phyloP scores from a whole-genome alignment of 1,140 invertebrate species.

The Aplysia californica region DNA sequence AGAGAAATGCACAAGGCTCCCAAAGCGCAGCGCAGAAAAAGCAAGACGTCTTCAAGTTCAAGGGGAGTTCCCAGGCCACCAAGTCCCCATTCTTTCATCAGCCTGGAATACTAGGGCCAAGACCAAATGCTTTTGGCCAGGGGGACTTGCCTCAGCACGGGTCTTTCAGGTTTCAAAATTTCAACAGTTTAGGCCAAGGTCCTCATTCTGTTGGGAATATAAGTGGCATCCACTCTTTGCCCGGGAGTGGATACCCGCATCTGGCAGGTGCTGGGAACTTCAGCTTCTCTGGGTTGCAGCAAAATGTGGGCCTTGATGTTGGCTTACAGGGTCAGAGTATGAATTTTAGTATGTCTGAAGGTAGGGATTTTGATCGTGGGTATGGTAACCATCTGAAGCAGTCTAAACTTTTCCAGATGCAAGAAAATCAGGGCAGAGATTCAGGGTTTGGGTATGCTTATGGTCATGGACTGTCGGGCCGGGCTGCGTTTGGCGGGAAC shows the following conservation, averaged over 20 bases:
- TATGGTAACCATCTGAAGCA: constrained; percentile 1
- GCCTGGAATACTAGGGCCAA: constrained; percentile 11
- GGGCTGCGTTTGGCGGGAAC: not conserved
- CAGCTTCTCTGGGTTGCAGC: too few relatives aligned
- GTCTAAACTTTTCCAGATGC: not conserved
- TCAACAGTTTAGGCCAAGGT: not conserved
- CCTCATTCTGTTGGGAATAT: too few relatives aligned
- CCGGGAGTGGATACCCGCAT: too few relatives aligned
- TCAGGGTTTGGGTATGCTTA: not conserved
- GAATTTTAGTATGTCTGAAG: too few relatives aligned
- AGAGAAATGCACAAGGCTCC: constrained; percentile 21
- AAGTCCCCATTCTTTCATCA: not conserved
- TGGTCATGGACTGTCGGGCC: not conserved
- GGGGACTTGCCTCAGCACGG: not conserved
- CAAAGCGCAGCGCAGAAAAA: constrained; percentile 13
- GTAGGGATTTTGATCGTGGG: too few relatives aligned
- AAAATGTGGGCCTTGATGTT: too few relatives aligned
- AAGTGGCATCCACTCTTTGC: too few relatives aligned
- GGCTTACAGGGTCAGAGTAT: too few relatives aligned
- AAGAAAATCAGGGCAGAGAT: constrained; percentile 1
- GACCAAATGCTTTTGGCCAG: not conserved
- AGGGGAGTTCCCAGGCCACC: not conserved
- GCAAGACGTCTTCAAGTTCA: constrained; percentile 9
- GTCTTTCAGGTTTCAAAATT: not conserved
- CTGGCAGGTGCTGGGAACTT: too few relatives aligned